Percentiles rank a stretch among this genome's conserved stretches.
These are phyloP conservation scores for Germaria angustata DNA, from an alignment of 2,888 invertebrate species.

Conservation along the genomic window DNA sequence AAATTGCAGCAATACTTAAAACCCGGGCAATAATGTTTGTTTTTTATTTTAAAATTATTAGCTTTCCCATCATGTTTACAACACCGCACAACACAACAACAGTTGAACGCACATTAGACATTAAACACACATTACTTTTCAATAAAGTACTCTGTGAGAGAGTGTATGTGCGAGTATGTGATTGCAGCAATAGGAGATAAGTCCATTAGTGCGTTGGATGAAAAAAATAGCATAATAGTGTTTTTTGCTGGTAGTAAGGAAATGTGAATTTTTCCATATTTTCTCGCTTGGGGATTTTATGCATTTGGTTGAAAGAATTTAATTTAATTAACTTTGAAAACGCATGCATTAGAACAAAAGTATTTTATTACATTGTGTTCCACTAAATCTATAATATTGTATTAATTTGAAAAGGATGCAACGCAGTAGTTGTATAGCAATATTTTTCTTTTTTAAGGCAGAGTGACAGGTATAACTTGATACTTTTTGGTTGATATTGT, in stretches of 20 bases:
- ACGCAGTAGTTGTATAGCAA: neutral
- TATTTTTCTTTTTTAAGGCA: neutral
- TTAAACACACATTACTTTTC: neutral
- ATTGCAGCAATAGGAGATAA: neutral
- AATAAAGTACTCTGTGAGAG: neutral
- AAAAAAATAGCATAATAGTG: neutral
- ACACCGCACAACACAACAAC: neutral
- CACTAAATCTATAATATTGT: constrained; percentile 9
- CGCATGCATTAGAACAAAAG: constrained; percentile 29
- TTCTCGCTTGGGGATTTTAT: constrained; percentile 18
- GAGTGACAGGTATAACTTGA: neutral
- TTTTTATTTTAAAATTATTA: constrained; percentile 1
- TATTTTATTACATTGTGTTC: constrained; percentile 29
- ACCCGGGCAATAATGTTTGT: constrained; percentile 29
- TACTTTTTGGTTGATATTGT: neutral
- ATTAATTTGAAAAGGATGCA: neutral
- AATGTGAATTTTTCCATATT: neutral
- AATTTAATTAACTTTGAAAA: constrained; percentile 58
- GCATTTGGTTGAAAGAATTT: constrained; percentile 54
- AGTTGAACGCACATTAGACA: neutral
- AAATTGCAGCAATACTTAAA: constrained; percentile 38
- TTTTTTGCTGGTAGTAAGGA: neutral
- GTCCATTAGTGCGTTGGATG: neutral
- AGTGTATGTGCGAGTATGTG: neutral
- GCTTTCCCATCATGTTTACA: neutral